These are phyloP conservation scores for Formicarius rufipectus DNA, from an alignment of 2,113 vertebrate genomes.

Conservation along the genomic window DNA sequence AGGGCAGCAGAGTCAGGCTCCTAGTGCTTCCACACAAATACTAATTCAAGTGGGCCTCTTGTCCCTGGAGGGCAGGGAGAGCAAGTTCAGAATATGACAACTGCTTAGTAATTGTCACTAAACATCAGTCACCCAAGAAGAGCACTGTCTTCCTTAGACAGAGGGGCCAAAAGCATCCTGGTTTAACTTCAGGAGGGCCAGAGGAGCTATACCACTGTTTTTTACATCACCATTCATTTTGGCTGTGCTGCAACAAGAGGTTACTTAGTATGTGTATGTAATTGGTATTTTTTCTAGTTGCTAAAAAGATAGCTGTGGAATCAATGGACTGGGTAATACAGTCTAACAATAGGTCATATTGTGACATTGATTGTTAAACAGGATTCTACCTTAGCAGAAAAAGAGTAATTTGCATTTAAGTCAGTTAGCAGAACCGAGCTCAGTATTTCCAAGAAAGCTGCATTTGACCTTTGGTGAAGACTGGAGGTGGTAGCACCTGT, in stretches of 20 bases:
- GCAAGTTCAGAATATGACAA: slow-evolving; percentile 7
- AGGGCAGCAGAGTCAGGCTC: not conserved
- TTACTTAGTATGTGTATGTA: not conserved
- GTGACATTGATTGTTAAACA: not conserved
- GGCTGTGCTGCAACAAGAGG: not conserved
- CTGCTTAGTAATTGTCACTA: slow-evolving; percentile 16
- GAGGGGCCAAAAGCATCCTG: not conserved
- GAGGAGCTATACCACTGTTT: not conserved
- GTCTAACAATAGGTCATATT: not conserved
- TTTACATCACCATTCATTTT: not conserved
- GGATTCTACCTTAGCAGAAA: not conserved
- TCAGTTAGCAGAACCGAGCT: not conserved
- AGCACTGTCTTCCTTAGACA: not conserved
- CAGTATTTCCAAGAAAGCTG: not conserved
- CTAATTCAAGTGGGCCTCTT: not conserved
- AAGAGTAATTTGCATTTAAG: not conserved
- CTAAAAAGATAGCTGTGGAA: slow-evolving; percentile 16
- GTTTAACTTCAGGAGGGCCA: not conserved
- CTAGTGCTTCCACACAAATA: not conserved
- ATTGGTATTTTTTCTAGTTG: not conserved
- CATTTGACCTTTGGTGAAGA: not conserved
- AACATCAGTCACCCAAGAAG: not conserved
- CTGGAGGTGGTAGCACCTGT: not conserved
- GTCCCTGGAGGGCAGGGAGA: not conserved
- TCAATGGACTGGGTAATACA: slow-evolving; percentile 21